Percentiles rank a stretch among this genome's conserved stretches.
phyloP scores from a whole-genome alignment of 2,797 vertebrate species.

The Anolis apletophallus region DNA sequence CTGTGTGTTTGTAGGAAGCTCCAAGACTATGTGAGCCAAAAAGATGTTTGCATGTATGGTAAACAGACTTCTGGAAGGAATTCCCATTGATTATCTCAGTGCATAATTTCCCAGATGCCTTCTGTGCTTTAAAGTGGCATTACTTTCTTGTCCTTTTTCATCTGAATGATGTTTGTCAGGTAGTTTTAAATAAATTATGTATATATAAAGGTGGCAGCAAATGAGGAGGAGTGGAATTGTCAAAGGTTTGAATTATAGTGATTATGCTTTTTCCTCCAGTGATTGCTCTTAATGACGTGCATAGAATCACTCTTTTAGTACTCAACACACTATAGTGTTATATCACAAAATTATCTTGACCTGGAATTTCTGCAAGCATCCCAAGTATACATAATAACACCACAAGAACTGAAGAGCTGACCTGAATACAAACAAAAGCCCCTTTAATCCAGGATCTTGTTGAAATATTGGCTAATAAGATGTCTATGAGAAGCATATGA shows the following conservation, averaged over 20 bases:
- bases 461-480: too few relatives aligned
- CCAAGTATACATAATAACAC: neutral
- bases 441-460: too few relatives aligned
- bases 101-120: constrained; percentile 11
- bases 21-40: constrained; percentile 38
- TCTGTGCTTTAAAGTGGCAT: accelerated
- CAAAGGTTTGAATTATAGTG: neutral
- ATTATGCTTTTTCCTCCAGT: neutral
- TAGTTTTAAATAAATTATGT: neutral
- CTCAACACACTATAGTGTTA: neutral
- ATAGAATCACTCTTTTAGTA: neutral
- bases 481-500: too few relatives aligned
- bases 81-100: constrained; percentile 49
- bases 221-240: neutral
- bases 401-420: too few relatives aligned
- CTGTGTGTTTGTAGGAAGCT: constrained; percentile 54
- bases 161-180: neutral
- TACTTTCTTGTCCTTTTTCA: neutral
- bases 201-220: neutral
- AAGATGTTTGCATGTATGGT: constrained; percentile 20
- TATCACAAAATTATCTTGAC: neutral
- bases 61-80: constrained; percentile 42
- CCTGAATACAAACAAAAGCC: too few relatives aligned
- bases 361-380: neutral
- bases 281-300: neutral